A percentile compares a stretch with the other conserved stretches of the same genome.
Evolutionary conservation across 1,140 invertebrate species (phyloP).

Genomic region (Chironomus tepperi): DNA sequence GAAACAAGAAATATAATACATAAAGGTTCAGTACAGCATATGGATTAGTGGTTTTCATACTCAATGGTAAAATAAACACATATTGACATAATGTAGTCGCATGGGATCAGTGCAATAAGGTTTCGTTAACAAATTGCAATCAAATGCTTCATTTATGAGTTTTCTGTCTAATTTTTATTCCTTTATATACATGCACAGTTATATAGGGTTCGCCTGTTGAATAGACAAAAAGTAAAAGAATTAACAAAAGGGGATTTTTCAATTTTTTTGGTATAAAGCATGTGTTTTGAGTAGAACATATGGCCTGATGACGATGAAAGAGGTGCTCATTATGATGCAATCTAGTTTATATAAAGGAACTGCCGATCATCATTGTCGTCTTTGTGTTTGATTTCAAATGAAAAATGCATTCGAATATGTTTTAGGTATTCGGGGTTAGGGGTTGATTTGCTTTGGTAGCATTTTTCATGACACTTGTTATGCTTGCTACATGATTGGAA

Average conservation of each 20-base stretch:
- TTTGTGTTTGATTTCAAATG: no score
- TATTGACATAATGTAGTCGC: background rate
- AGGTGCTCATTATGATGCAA: constrained; percentile 6
- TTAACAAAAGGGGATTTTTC: background rate
- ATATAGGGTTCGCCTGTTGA: background rate
- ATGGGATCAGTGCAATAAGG: no score
- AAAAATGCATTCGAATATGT: no score
- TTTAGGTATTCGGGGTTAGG: no score
- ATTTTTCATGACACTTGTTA: no score
- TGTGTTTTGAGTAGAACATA: constrained; percentile 10
- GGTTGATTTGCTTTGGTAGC: no score
- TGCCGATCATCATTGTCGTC: background rate
- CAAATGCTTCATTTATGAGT: constrained; percentile 8
- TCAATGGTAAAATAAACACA: background rate
- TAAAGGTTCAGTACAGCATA: no score
- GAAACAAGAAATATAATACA: no score
- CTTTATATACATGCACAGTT: background rate
- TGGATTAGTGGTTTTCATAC: background rate
- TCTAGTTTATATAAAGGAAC: background rate
- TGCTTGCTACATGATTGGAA: no score
- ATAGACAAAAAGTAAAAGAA: background rate
- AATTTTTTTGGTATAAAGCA: background rate
- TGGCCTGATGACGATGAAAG: background rate
- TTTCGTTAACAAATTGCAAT: background rate
- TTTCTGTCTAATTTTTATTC: background rate